These are phyloP conservation scores for Drosophila setosimentum DNA, from an alignment of 2,888 invertebrate genomes.

Conservation along the genomic window DNA sequence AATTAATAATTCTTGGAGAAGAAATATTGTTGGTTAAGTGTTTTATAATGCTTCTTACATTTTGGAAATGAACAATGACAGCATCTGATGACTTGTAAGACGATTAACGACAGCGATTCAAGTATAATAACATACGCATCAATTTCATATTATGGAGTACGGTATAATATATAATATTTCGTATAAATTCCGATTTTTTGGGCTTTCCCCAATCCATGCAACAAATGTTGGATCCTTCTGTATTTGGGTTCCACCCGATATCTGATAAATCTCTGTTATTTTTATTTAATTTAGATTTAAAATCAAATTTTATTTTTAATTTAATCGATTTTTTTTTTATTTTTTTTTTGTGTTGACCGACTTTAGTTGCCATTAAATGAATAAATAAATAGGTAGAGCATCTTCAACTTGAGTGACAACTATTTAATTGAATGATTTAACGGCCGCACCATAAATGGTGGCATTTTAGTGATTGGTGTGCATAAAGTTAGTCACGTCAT, in stretches of 20 bases:
- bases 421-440: neutral
- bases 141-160: too few species aligned
- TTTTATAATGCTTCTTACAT: neutral
- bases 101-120: neutral
- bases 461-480: constrained; percentile 32
- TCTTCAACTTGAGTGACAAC: neutral
- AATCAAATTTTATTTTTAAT: neutral
- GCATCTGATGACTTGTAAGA: neutral
- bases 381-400: neutral
- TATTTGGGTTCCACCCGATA: neutral
- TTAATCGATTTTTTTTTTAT: neutral
- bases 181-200: too few species aligned
- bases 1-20: neutral
- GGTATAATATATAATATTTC: too few species aligned
- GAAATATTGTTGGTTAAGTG: neutral
- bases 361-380: neutral
- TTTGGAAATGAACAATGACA: neutral
- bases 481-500: neutral
- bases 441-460: constrained; percentile 54
- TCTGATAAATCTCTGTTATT: neutral
- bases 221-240: neutral
- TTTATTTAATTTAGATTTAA: neutral
- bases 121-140: neutral
- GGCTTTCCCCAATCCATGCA: too few species aligned
- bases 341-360: neutral